These are phyloP conservation scores for Agonopterix alstromeriana DNA, from an alignment of 2,888 invertebrate species.

Conservation along the genomic window DNA sequence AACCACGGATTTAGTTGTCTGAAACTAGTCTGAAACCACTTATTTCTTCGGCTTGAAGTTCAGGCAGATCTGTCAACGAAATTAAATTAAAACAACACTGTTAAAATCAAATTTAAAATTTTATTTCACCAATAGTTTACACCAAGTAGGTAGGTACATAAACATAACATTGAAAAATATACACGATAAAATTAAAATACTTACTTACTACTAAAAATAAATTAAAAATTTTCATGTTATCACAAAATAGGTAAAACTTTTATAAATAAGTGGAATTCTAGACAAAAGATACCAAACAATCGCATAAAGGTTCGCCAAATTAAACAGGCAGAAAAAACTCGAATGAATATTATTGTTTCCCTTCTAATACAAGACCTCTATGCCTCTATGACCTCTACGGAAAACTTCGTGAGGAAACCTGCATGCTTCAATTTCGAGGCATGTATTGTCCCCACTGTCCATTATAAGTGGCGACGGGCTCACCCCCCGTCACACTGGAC, in stretches of 20 bases:
- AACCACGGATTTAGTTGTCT: too few relatives aligned
- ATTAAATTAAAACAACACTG: conserved; percentile 11
- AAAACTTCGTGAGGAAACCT: too few relatives aligned
- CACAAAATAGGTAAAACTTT: conserved; percentile 21
- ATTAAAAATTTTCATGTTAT: conserved; percentile 24
- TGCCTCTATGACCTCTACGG: too few relatives aligned
- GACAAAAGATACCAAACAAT: neutral
- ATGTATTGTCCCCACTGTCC: too few relatives aligned
- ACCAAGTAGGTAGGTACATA: conserved; percentile 39
- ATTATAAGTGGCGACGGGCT: too few relatives aligned
- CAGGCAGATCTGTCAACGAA: neutral
- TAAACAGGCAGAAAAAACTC: too few relatives aligned
- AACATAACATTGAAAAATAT: conserved; percentile 16
- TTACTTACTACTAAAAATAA: conserved; percentile 16
- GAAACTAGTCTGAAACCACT: too few relatives aligned
- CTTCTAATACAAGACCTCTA: too few relatives aligned
- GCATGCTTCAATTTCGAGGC: too few relatives aligned
- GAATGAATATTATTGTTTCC: too few relatives aligned
- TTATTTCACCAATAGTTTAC: conserved; percentile 60
- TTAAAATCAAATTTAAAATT: conserved; percentile 46
- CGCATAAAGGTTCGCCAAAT: neutral
- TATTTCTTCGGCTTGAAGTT: too few relatives aligned
- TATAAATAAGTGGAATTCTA: conserved; percentile 1
- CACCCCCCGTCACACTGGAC: too few relatives aligned
- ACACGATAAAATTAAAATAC: conserved; percentile 23